Evolutionary conservation across 2,113 vertebrate species (phyloP).

Genomic region (Calonectris borealis): DNA sequence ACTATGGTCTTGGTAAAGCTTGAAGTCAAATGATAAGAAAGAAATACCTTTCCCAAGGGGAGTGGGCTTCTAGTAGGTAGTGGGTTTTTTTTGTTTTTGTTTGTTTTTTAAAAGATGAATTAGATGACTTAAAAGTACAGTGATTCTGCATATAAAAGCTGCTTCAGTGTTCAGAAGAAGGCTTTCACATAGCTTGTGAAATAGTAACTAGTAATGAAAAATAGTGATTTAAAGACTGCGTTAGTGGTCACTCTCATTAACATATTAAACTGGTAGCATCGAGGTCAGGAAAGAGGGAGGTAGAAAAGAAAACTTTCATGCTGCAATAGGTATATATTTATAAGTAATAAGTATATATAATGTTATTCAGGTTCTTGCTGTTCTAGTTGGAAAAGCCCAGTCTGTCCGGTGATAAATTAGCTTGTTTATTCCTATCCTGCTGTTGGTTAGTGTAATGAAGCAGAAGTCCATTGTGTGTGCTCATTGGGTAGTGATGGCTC

Average conservation of each 20-base stretch:
- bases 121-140: background rate
- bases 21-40: background rate
- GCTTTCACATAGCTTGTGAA: background rate
- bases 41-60: background rate
- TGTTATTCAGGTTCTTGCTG: background rate
- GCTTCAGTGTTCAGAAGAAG: background rate
- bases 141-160: background rate
- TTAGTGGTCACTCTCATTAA: too few relatives aligned
- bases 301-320: fast-evolving
- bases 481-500: conserved; percentile 78
- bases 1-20: background rate
- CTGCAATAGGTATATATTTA: background rate
- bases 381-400: conserved; percentile 41
- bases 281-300: background rate
- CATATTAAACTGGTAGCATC: fast-evolving
- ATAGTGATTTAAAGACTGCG: fast-evolving
- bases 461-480: conserved; percentile 89
- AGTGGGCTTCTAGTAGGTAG: background rate
- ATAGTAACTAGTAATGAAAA: background rate
- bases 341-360: fast-evolving
- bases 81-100: too few relatives aligned
- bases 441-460: conserved; percentile 93
- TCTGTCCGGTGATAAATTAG: conserved; percentile 85
- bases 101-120: too few relatives aligned
- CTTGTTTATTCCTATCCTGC: conserved; percentile 84